Conservation (phyloP, 1,140 invertebrate species). For the Xylocopa sonorina region DNA sequence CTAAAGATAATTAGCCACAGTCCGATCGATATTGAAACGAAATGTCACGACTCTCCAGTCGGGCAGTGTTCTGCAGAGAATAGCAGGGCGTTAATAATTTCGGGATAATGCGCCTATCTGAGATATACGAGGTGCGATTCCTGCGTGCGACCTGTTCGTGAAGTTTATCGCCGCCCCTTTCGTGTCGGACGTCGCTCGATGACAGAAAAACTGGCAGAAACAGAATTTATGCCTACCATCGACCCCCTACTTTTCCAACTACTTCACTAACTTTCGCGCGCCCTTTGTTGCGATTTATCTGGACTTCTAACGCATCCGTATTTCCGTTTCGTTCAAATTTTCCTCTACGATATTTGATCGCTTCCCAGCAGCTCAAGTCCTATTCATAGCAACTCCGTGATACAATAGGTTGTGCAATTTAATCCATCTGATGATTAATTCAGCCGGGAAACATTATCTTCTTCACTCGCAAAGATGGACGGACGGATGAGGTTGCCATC, state of each 20-base stretch:
- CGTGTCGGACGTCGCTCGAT: constrained; percentile 69
- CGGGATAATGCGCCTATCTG: constrained; percentile 38
- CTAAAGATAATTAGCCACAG: neutral
- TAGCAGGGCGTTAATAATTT: constrained; percentile 40
- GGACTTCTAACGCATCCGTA: too few species aligned
- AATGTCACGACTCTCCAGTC: neutral
- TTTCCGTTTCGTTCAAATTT: constrained; percentile 2
- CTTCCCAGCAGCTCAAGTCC: constrained; percentile 58
- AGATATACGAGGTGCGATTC: constrained; percentile 50
- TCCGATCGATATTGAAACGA: neutral
- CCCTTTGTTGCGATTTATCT: constrained; percentile 50
- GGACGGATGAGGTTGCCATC: constrained; percentile 31
- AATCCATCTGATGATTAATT: constrained; percentile 69
- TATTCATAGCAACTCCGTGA: constrained; percentile 65
- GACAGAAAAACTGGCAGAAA: constrained; percentile 68
- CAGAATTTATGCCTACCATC: constrained; percentile 60
- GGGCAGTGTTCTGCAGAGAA: constrained; percentile 11
- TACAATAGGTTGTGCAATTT: constrained; percentile 64
- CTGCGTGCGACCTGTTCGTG: constrained; percentile 66
- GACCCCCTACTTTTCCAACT: constrained; percentile 6
- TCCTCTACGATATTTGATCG: neutral
- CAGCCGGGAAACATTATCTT: constrained; percentile 64
- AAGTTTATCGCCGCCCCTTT: constrained; percentile 77
- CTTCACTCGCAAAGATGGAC: constrained; percentile 30
- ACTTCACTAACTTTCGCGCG: constrained; percentile 33